A percentile compares a stretch with the other conserved stretches of the same genome.
These are phyloP conservation scores for Celastrina argiolus DNA, from an alignment of 2,888 invertebrate genomes.

Conservation along the genomic window DNA sequence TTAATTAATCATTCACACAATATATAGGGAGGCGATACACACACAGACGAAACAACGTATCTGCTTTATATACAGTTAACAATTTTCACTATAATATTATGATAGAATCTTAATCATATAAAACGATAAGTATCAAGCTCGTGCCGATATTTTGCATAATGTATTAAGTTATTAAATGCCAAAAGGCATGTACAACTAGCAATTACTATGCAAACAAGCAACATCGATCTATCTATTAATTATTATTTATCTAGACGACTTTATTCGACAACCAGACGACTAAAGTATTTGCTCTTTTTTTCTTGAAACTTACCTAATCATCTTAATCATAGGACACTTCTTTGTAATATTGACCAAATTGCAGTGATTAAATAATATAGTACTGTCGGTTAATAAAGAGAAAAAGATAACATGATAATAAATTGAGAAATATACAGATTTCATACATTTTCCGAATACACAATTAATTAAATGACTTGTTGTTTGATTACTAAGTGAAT, in stretches of 20 bases:
- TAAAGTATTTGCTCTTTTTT: neutral
- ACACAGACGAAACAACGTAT: no score
- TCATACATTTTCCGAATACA: no score
- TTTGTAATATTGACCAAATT: neutral
- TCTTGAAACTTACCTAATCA: neutral
- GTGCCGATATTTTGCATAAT: slow-evolving; percentile 16
- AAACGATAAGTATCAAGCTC: neutral
- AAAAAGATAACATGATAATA: neutral
- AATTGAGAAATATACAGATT: neutral
- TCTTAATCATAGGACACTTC: neutral
- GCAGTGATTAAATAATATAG: no score
- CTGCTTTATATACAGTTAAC: no score
- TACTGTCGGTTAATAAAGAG: neutral
- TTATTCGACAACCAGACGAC: neutral
- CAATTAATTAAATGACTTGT: no score
- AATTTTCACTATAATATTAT: no score
- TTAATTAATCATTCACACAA: no score
- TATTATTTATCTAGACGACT: slow-evolving; percentile 9
- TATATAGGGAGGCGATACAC: no score
- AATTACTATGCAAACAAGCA: neutral
- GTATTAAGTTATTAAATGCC: slow-evolving; percentile 14
- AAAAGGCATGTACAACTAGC: neutral
- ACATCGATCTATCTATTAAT: neutral
- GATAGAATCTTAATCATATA: neutral
- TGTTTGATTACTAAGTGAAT: no score